Evolutionary conservation across 2,888 invertebrate genomes (phyloP), one percentile per base, ranked within the genome.

Genomic region (Spatulosminthurus flaviceps): DNA sequence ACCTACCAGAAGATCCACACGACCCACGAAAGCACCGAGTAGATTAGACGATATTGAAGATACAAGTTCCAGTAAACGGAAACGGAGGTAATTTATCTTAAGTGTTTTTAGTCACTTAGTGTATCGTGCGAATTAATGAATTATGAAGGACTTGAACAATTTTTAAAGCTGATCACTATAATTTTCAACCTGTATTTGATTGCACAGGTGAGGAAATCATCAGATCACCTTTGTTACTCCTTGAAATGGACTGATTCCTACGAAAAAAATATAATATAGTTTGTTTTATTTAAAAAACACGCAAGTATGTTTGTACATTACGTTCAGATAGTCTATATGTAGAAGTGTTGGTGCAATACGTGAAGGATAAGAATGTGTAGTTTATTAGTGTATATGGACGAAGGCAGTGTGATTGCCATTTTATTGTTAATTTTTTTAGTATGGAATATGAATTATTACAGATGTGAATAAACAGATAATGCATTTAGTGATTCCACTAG

Each of bases 21-120:
- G 80, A 61, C 80, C 80, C 9, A 69, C 78, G 0, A 80, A 80
- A 71, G 29, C 73, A 13, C 78, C 78, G 16, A 74, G 74, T 13
- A 60, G 78, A 21, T 71, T 80, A 22, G 80, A 80, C 29, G 75
- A 80, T 71, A 66, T 69, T 21, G 79, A 75, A 64, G 75, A 61
- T 75, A 43, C 70, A 0, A 42, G 41, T 19, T 42, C 64, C 19
- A 24, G 28, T 7, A 70, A 42, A n/a, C 41, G 73, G 1, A 70
- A 75, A 51, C 60, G 71, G 16, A 70, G 79, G 75, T 79, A 75
- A 29, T n/a, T n/a, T n/a, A n/a, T n/a, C n/a, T n/a, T n/a, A n/a
- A n/a, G n/a, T n/a, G n/a, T n/a, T n/a, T n/a, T n/a, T n/a, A n/a
- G n/a, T n/a, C n/a, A n/a, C n/a, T n/a, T n/a, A n/a, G n/a, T n/a